Conservation (phyloP, 2,797 vertebrate species). For the Anguilla anguilla region DNA sequence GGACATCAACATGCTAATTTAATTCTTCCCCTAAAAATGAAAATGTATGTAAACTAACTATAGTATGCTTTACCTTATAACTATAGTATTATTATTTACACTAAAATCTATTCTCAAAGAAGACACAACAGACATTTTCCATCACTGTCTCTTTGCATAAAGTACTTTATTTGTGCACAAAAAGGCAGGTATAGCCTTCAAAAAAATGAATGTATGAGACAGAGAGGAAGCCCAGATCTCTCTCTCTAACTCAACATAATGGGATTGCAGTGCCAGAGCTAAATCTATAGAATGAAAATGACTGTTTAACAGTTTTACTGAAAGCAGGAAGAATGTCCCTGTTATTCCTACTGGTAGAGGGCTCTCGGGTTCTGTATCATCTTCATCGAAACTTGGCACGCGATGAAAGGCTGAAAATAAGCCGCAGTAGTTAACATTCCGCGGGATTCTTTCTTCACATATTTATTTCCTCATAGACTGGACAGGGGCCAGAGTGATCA, state of each 20-base stretch:
- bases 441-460: slow-evolving; percentile 70
- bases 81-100: background rate
- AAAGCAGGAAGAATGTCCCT: slow-evolving; percentile 68
- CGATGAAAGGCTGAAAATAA: slow-evolving; percentile 70
- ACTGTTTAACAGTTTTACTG: slow-evolving; percentile 70
- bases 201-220: slow-evolving; percentile 26
- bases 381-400: slow-evolving; percentile 68
- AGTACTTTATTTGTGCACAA: background rate
- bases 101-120: background rate
- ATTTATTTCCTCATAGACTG: slow-evolving; percentile 73
- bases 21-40: background rate
- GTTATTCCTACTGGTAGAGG: slow-evolving; percentile 69
- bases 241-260: slow-evolving; percentile 75
- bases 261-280: slow-evolving; percentile 70
- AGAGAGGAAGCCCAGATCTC: slow-evolving; percentile 71
- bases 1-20: background rate
- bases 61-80: background rate
- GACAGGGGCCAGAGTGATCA: slow-evolving; percentile 52
- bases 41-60: background rate
- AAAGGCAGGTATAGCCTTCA: background rate
- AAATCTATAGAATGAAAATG: slow-evolving; percentile 73
- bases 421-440: slow-evolving; percentile 74
- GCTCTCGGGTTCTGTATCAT: slow-evolving; percentile 75
- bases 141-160: background rate
- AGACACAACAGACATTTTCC: background rate